Percentiles rank a stretch among this genome's conserved stretches.
Conservation (phyloP, 2,113 vertebrate species). For the Corvus moneduloides region DNA sequence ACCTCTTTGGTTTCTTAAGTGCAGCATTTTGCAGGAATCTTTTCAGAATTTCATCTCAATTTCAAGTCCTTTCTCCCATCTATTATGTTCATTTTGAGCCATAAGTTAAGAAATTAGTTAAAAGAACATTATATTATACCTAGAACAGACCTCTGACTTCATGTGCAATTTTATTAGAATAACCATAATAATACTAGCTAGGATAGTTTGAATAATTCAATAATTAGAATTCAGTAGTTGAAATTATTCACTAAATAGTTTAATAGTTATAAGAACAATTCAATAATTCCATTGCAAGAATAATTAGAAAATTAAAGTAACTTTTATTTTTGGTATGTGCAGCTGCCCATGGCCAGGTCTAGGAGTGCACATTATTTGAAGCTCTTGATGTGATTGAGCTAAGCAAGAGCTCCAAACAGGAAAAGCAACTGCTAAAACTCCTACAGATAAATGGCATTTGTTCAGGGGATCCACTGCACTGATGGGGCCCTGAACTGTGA, state of each 20-base stretch:
- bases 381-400: neutral
- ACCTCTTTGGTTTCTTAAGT: neutral
- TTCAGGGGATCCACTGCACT: neutral
- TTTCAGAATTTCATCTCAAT: neutral
- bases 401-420: neutral
- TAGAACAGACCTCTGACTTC: neutral
- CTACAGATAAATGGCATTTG: neutral
- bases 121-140: neutral
- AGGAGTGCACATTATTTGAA: neutral
- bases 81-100: neutral
- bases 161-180: neutral
- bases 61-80: neutral
- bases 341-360: neutral
- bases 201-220: neutral
- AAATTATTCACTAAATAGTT: neutral
- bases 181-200: neutral
- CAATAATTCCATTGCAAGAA: neutral
- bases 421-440: neutral
- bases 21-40: neutral
- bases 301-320: neutral
- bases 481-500: neutral
- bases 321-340: neutral
- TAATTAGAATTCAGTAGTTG: neutral
- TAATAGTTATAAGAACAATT: neutral
- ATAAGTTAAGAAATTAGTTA: neutral